These are phyloP conservation scores for Rhinopomastus cyanomelas DNA, from an alignment of 2,113 vertebrate genomes.

Conservation along the genomic window DNA sequence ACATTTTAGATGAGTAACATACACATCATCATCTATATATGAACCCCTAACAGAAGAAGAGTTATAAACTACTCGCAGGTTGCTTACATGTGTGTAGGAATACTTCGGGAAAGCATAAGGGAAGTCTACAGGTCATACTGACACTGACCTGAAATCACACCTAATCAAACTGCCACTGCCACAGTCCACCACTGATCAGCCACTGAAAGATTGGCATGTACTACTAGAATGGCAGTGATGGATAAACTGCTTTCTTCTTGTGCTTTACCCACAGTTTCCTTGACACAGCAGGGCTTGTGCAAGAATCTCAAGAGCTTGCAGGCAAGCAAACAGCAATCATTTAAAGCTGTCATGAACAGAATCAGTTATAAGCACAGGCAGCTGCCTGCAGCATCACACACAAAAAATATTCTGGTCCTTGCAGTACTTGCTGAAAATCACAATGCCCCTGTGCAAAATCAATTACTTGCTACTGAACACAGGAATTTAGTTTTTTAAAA, in stretches of 20 bases:
- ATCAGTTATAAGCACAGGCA: background rate
- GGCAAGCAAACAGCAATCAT: constrained; percentile 20
- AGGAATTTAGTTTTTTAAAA: background rate
- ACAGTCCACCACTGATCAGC: background rate
- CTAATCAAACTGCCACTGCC: background rate
- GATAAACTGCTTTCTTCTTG: constrained; percentile 12
- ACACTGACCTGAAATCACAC: background rate
- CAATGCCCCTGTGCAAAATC: background rate
- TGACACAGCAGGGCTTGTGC: background rate
- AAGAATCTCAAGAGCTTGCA: constrained; percentile 23
- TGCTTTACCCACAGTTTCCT: background rate
- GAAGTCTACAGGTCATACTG: background rate
- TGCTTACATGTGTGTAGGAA: background rate
- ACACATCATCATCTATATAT: background rate
- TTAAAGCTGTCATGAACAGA: constrained; percentile 22
- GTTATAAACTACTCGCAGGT: background rate
- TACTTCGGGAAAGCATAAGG: background rate
- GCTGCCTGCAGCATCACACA: background rate
- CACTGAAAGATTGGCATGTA: background rate
- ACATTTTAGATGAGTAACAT: background rate
- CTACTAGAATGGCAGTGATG: background rate
- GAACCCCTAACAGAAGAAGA: background rate
- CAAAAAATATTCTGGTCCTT: background rate
- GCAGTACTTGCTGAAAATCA: background rate
- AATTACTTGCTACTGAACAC: background rate